These are phyloP conservation scores for Datnioides undecimradiatus DNA, from an alignment of 2,113 vertebrate genomes.

Conservation along the genomic window DNA sequence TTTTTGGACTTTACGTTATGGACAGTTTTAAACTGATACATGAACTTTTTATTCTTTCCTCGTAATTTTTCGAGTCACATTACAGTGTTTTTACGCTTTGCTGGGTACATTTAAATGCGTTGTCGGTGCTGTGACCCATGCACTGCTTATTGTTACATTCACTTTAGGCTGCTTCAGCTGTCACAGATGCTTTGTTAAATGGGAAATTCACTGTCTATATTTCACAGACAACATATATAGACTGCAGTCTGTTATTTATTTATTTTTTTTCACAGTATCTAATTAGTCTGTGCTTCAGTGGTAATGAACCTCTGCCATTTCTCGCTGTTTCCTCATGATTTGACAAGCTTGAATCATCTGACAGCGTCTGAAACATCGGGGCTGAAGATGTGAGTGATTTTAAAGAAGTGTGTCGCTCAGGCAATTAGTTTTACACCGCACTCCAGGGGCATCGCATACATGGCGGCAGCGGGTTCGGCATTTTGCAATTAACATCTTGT, in stretches of 20 bases:
- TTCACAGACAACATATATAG: not conserved
- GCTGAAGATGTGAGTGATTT: constrained; percentile 45
- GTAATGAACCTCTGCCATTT: constrained; percentile 2
- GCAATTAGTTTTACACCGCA: constrained; percentile 63
- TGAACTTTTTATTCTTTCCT: not conserved
- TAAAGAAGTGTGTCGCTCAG: constrained; percentile 52
- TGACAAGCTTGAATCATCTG: constrained; percentile 28
- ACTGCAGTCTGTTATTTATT: not conserved
- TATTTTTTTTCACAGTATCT: not conserved
- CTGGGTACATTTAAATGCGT: not conserved
- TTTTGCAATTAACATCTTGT: constrained; percentile 64
- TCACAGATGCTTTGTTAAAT: not conserved
- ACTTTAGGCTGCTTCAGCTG: not conserved
- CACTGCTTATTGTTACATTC: not conserved
- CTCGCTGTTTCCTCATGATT: not conserved
- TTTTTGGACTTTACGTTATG: not conserved
- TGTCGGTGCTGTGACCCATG: not conserved
- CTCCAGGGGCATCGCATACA: constrained; percentile 51
- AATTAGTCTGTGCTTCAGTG: not conserved
- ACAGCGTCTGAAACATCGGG: constrained; percentile 12
- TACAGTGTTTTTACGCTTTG: not conserved
- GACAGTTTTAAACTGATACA: not conserved
- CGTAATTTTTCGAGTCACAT: not conserved
- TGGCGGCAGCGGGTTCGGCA: constrained; percentile 38
- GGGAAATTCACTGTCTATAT: not conserved